Base-by-base conservation (phyloP, 2,888 invertebrate genomes). In the Polyommatus iphigenia region DNA sequence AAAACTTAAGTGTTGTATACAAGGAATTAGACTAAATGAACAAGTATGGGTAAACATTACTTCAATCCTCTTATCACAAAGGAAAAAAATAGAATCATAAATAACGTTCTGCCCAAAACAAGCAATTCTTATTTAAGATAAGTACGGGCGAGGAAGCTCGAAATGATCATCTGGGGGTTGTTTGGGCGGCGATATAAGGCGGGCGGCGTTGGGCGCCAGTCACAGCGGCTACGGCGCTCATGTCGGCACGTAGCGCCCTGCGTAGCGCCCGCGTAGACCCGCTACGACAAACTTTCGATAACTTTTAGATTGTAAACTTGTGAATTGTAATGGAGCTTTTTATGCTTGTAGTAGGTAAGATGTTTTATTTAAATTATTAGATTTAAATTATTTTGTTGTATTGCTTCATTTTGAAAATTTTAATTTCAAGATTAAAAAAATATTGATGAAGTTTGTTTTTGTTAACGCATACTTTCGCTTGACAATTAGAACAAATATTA, bases 221-320 rank as follows among this genome's bases (percentile, higher is more conserved):
- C 92, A 93, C 90, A 92, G 87, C 88, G 86, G 81, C 83, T 84
- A 84, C 85, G 85, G 88, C 91, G 85, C 88, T 86, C 87, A 81
- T 81, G 79, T 79, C 85, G 85, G 85, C 81, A 85, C 86, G 86
- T 81, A 86, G 85, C 84, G 85, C 85, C 54, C 78, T 73, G 32
- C 77, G 77, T 76, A 71, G 78, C 80, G 72, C 80, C 54, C 67
- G 76, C 76, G 41, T 62, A 59, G 18, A 62, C 20, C 46, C 50
- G 80, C 85, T 86, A 85, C 88, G 87, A 77, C 78, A 85, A 89
- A 87, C 87, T 88, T 87, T 85, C 81, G 77, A 82, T 77, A 81
- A 81, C 85, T 85, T 71, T 59, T 13, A 54, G 50, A 75, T 50
- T 18, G 29, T 50, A 8, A 36, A 77, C 41, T 59, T 18, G 77